phyloP scores from a whole-genome alignment of 1,140 invertebrate genomes.

The Charaxes varanes region DNA sequence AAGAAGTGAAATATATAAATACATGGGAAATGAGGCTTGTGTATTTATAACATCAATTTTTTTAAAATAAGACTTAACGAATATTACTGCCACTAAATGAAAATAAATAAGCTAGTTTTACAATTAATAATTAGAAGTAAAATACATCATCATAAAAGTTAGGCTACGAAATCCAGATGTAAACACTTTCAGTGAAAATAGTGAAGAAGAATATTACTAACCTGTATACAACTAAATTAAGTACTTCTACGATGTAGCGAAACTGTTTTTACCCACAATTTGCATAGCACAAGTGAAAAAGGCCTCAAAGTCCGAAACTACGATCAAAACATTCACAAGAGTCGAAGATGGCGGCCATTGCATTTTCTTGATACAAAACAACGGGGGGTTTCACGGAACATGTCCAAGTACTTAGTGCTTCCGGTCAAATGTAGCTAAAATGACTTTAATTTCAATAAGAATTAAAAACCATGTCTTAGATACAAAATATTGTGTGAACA shows the following conservation, averaged over 20 bases:
- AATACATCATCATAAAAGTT: conserved; percentile 60
- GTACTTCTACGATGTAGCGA: conserved; percentile 53
- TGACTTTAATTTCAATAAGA: background rate
- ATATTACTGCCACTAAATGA: conserved; percentile 3
- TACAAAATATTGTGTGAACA: too few relatives aligned
- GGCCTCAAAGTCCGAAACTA: conserved; percentile 67
- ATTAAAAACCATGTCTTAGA: background rate
- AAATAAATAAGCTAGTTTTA: conserved; percentile 1
- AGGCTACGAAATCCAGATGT: conserved; percentile 69
- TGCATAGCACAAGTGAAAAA: conserved; percentile 65
- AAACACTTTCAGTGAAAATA: conserved; percentile 69
- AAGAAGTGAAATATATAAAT: conserved; percentile 51
- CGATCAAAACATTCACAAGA: conserved; percentile 74
- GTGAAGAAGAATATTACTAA: conserved; percentile 46
- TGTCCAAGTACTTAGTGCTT: conserved; percentile 51
- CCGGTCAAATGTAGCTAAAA: conserved; percentile 38
- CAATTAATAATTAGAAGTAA: conserved; percentile 16
- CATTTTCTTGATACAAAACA: conserved; percentile 74
- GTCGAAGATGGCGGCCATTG: conserved; percentile 74
- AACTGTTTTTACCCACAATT: conserved; percentile 60
- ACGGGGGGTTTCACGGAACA: conserved; percentile 70
- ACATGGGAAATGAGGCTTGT: conserved; percentile 60
- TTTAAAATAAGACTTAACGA: conserved; percentile 15
- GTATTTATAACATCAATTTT: conserved; percentile 46
- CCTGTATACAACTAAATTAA: conserved; percentile 47